Base-by-base conservation (phyloP, 2,888 invertebrate species). In the Congeria kusceri region DNA sequence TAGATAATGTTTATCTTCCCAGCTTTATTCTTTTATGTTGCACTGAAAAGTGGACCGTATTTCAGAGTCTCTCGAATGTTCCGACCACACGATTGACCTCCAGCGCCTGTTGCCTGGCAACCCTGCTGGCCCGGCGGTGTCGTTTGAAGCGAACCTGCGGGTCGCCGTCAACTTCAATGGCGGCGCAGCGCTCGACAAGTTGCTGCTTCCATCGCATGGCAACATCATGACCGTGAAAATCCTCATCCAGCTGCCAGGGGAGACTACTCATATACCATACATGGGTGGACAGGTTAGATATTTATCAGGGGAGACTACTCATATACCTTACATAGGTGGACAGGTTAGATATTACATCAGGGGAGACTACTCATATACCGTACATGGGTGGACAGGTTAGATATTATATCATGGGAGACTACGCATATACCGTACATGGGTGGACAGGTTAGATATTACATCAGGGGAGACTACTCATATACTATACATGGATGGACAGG, bases 201-300 rank as follows among this genome's bases (percentile, higher is more conserved):
- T 80, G 11, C 9, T 9, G 3, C 44, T 80, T 23, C 80, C 80
- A 0, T 65, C 72, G n/a, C 80, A 76, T 29, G 25, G 27, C 4
- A 80, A 80, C 46, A 80, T 80, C 5, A 18, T 76, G 11, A 65
- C 65, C 1, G 70, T 80, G n/a, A 64, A 72, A 57, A 80, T 80
- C 25, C 39, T 69, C 23, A 70, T 80, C 11, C 23, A 76, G 23
- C 20, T 80, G 29, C 76, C 76, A 11, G 80, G 80, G 9, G 80
- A 80, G 28, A 69, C 69, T 1, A 77, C 39, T 18, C 58, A 59
- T 62, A 72, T 80, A 27, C 63, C 72, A 9, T 70, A 57, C 18
- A 65, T 62, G 61, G 80, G 76, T 27, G 80, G 80, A 20, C 18
- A 65, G 73, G 80, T 80, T 39, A 39, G 39, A 39, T 11, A 4